Base-by-base conservation (phyloP, 30 jellyfish, hydroid and myxozoan genomes). In the Cassiopea xamachana region DNA sequence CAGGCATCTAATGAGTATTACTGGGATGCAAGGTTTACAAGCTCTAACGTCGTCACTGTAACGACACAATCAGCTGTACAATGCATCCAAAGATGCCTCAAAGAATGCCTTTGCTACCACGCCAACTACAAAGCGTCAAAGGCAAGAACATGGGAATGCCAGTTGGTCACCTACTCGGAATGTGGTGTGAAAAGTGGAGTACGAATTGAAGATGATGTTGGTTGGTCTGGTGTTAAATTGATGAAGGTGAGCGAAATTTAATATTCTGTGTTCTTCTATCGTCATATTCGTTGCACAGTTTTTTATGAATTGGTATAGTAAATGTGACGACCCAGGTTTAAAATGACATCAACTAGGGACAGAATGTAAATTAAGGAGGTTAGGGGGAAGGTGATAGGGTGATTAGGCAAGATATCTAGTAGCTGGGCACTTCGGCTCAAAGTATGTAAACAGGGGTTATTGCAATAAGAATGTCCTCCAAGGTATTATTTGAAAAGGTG, bases 81-180 rank as follows among this genome's bases (percentile, higher is more conserved):
- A 6, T 82, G 90, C 76, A 64, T 64, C 46, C 90, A 82, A 17
- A 46, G 74, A 69, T 82, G 90, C 81, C 58, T 82, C 27, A 74
- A 51, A 15, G 90, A 62, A 49, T 82, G 90, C 83, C 90, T 82
- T 27, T 82, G 90, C 82, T 82, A 82, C 10, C 74, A 17, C 46
- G 90, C 83, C 18, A 82, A 82, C 74, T 82, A 82, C 82, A 82
- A 82, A 16, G 50, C 48, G 7, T 46, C 2, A 14, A 39, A 72
- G 4, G 45, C 67, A 8, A 18, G 8, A 5, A 4, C 1, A 0
- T 51, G 47, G 69, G 14, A 18, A 8, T 82, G 90, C 81, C 82
- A 82, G 47, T 8, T 82, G 80, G 90, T 82, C 14, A 82, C 46
- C 50, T 82, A 82, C 16, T 16, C 90, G 47, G 68, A 58, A n/a